Evolutionary conservation across 2,888 invertebrate species (phyloP), one percentile per base, ranked within the genome.

Genomic region (Spicauda simplicius): DNA sequence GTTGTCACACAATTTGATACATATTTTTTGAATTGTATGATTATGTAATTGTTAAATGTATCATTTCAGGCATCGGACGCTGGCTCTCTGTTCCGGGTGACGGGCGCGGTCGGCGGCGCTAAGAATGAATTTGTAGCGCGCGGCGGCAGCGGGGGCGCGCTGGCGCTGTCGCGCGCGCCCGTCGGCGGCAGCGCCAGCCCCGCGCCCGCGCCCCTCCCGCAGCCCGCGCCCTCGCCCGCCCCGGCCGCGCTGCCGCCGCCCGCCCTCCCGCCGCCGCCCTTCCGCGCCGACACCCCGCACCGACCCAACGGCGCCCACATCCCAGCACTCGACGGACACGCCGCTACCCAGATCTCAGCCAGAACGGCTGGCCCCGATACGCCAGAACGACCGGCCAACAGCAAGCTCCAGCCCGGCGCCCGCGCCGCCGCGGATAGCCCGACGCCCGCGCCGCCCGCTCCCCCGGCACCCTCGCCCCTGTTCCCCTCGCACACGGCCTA

Each of bases 101-200:
- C 89, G 66, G 96, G 96, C 88, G 96, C 96, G 90, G 96, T 95
- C 86, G 95, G 95, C 84, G 96, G 95, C 86, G 95, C 89, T 79
- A 94, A 96, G 75, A 90, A 85, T 75, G 91, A 91, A 85, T 89
- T 95, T 80, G 94, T 94, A 76, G 94, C 95, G 74, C 93, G 95
- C 76, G 95, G 96, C 79, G 95, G 95, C 77, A 96, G 95, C 82
- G 94, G 94, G 74, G 94, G 94, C 72, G 94, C 95, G 79, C 86
- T 94, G 72, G 95, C 95, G 25, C 84, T 95, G 77, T 94, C 94
- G 72, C 94, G 95, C 82, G 95, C 95, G 73, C 93, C 93, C 33
- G 92, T 92, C 76, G 94, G 95, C 73, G 95, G 95, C 83, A 94
- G 93, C 81, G 94, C 94, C 73, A 95, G 94, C 77, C 94, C 95